Conservation (phyloP, 2,888 invertebrate species). For the Protonemura montana region DNA sequence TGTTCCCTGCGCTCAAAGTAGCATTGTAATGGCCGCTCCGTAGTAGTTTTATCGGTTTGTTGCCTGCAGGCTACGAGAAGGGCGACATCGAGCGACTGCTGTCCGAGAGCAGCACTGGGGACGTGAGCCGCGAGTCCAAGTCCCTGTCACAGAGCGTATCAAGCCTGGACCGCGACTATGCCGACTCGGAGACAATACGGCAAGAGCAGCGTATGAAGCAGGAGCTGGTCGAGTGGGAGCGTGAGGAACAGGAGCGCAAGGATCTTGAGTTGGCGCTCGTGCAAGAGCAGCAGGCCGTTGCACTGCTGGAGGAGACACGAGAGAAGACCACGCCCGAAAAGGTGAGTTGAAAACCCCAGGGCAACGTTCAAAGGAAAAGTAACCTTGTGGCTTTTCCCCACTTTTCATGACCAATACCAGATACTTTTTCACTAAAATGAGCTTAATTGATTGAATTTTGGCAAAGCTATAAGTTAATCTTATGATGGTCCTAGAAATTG, state of each 20-base stretch:
- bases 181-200: constrained; percentile 62
- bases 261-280: constrained; percentile 49
- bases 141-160: constrained; percentile 81
- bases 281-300: constrained; percentile 49
- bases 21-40: too few species aligned
- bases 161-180: constrained; percentile 88
- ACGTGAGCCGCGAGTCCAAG: constrained; percentile 62
- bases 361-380: not conserved
- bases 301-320: constrained; percentile 66
- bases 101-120: constrained; percentile 57
- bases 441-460: too few species aligned
- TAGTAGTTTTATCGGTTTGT: not conserved
- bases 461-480: too few species aligned
- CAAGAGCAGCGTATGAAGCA: constrained; percentile 76
- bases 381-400: too few species aligned
- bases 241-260: constrained; percentile 69
- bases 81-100: constrained; percentile 59
- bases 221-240: constrained; percentile 78
- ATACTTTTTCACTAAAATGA: too few species aligned
- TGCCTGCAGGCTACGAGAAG: constrained; percentile 56
- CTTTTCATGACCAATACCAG: too few species aligned
- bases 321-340: constrained; percentile 87
- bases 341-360: constrained; percentile 58
- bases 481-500: too few species aligned
- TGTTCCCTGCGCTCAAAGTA: too few species aligned